Evolutionary conservation across 2,888 invertebrate genomes (phyloP).

Genomic region (Diaperis boleti): DNA sequence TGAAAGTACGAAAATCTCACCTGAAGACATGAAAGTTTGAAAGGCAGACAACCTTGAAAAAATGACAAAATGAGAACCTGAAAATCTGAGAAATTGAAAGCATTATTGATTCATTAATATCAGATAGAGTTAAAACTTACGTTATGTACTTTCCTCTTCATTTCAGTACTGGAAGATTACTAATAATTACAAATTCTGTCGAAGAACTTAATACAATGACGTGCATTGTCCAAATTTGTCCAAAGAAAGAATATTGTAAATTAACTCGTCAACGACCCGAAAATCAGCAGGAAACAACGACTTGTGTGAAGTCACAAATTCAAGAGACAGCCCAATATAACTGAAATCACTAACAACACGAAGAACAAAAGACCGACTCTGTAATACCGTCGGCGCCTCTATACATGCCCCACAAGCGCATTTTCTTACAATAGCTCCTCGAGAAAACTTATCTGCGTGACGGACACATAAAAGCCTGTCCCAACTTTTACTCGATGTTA

Average conservation of each 20-base stretch:
- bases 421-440: slow-evolving; percentile 9
- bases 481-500: slow-evolving; percentile 11
- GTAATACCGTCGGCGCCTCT: slow-evolving; percentile 4
- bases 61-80: no score
- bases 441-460: slow-evolving; percentile 19
- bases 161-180: no score
- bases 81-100: no score
- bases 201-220: no score
- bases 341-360: slow-evolving; percentile 27
- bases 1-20: no score
- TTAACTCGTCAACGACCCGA: background rate
- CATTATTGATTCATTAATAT: no score
- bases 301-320: slow-evolving; percentile 21
- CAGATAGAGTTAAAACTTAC: no score
- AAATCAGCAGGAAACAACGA: slow-evolving; percentile 24
- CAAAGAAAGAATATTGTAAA: background rate
- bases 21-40: no score
- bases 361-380: slow-evolving; percentile 28
- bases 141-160: no score
- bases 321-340: slow-evolving; percentile 21
- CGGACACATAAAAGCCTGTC: slow-evolving; percentile 5
- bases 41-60: no score
- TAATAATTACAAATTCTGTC: no score
- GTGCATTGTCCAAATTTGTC: no score
- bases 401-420: slow-evolving; percentile 7